Conservation (phyloP, 2,888 invertebrate genomes). For the Lasioglossum vierecki region DNA sequence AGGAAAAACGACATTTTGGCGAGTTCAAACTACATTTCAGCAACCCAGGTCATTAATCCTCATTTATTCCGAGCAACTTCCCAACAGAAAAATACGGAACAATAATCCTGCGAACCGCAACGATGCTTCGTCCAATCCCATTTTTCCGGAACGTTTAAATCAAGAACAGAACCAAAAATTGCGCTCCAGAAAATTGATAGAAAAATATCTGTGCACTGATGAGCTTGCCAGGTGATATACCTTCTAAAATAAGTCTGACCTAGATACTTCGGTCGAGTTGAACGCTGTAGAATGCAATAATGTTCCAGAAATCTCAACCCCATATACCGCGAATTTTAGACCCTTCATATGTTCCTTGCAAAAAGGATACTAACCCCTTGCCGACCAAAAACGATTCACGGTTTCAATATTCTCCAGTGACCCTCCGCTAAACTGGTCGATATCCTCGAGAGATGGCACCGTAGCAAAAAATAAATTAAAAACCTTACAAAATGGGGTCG, state of each 20-base stretch:
- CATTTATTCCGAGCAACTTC: not conserved
- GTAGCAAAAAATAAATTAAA: not conserved
- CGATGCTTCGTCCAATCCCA: not conserved
- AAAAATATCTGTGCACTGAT: not conserved
- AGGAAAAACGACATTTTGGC: not conserved
- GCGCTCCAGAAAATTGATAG: not conserved
- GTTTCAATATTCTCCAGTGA: slow-evolving; percentile 2
- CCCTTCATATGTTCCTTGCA: slow-evolving; percentile 2
- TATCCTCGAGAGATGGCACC: not conserved
- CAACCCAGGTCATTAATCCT: not conserved
- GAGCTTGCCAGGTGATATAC: not conserved
- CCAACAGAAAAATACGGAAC: not conserved
- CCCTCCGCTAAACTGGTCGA: not conserved
- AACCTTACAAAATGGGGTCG: not conserved
- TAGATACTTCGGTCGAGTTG: not conserved
- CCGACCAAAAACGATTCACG: slow-evolving; percentile 3
- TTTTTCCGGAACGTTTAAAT: not conserved
- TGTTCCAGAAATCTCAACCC: not conserved
- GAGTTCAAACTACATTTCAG: not conserved
- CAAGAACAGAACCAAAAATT: not conserved
- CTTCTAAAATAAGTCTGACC: slow-evolving; percentile 1
- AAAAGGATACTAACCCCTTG: not conserved
- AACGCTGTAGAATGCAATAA: not conserved
- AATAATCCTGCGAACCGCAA: not conserved
- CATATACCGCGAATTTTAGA: slow-evolving; percentile 1